Evolutionary conservation across 2,113 vertebrate genomes (phyloP), one percentile per base, ranked within the genome.

Genomic region (Hippoglossus stenolepis): DNA sequence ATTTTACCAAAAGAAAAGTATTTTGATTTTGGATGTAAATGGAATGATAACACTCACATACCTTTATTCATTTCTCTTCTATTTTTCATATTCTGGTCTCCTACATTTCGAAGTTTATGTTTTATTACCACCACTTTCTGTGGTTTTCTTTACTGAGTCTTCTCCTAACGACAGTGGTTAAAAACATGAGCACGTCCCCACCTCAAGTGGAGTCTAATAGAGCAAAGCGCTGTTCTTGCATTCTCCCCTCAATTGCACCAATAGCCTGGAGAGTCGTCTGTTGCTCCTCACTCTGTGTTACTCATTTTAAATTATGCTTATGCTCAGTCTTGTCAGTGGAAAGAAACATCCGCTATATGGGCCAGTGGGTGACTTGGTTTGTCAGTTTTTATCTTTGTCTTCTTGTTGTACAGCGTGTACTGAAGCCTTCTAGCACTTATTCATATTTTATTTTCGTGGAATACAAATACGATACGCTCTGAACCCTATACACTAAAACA

Each of bases 211-310:
- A 54, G 69, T 64, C 74, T 70, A 77, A 83, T 79, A 61, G 76
- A 61, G 73, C 64, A 70, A 71, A 54, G 23, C 51, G 43, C 80
- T 80, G 5, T 82, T 84, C 82, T 67, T 77, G 56, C 67, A 23
- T 28, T 83, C 80, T 79, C 54, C 54, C 54, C 65, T 81, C 75
- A 84, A 69, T 3, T 49, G 65, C 78, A 75, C 67, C 4, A 40
- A 62, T 38, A 57, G 61, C 69, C 66, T 14, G 15, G 10, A 26
- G 24, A 88, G 38, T 62, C 45, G 64, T 65, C 59, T 65, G 56
- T 56, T 63, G 62, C 43, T 80, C 57, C 62, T 62, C 24, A 11
- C 64, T 65, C 68, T 58, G 13, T 66, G 53, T 61, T 74, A 18
- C 23, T 72, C 49, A 65, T 47, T 62, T 35, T 66, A 57, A 77